Conservation (phyloP, 2,797 vertebrate species). For the Oryzias dopingdopingensis region DNA sequence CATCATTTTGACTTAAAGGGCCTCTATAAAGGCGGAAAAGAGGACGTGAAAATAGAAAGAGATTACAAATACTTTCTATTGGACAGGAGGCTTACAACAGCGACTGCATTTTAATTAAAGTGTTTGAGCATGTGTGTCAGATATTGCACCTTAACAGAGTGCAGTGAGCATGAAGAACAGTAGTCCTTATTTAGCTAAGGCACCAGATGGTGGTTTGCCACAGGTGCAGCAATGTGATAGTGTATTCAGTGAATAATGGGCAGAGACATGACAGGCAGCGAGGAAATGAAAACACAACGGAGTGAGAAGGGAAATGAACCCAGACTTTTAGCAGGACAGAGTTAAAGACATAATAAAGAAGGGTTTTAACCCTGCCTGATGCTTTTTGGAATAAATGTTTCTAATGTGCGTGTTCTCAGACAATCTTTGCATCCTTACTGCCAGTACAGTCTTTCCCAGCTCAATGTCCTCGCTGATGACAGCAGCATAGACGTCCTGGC, state of each 20-base stretch:
- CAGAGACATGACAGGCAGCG: constrained; percentile 21
- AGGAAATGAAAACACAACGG: constrained; percentile 24
- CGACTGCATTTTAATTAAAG: constrained; percentile 56
- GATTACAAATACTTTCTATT: constrained; percentile 23
- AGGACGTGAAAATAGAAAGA: constrained; percentile 12
- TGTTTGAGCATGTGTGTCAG: constrained; percentile 46
- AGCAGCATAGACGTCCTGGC: constrained; percentile 87
- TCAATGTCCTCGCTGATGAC: constrained; percentile 91
- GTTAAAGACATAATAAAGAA: constrained; percentile 11
- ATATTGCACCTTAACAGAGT: constrained; percentile 35
- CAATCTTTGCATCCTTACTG: constrained; percentile 62
- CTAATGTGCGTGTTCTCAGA: constrained; percentile 7
- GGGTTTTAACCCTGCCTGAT: neutral
- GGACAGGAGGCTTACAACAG: constrained; percentile 45
- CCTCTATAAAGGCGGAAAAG: constrained; percentile 7
- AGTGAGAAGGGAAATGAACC: constrained; percentile 30
- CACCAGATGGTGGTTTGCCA: constrained; percentile 65
- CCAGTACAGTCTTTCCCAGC: constrained; percentile 85
- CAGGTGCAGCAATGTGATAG: constrained; percentile 61
- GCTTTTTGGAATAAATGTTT: constrained; percentile 15
- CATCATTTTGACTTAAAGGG: neutral
- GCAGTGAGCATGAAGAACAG: constrained; percentile 61
- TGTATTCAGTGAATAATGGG: constrained; percentile 47
- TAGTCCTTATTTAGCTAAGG: constrained; percentile 56
- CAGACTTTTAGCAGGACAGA: constrained; percentile 22